phyloP scores from a whole-genome alignment of 2,113 vertebrate genomes.

The Sinosuthora webbiana region DNA sequence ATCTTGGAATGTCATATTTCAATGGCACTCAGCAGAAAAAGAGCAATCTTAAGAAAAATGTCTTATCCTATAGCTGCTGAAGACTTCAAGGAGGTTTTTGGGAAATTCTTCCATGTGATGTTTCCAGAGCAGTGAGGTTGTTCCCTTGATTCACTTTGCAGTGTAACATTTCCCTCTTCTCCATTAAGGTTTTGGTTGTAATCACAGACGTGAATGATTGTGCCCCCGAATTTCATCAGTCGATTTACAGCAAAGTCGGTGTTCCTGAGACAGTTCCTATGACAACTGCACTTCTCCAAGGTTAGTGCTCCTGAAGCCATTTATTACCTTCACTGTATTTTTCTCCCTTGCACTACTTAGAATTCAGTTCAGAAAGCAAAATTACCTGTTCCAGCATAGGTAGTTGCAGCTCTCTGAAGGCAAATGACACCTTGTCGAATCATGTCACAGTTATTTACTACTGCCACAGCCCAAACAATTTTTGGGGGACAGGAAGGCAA shows the following conservation, averaged over 20 bases:
- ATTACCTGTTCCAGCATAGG: neutral
- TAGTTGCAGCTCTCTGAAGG: neutral
- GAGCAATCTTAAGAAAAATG: slow-evolving; percentile 13
- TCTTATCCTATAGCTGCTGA: neutral
- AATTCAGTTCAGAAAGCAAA: neutral
- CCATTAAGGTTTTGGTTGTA: slow-evolving; percentile 78
- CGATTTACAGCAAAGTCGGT: slow-evolving; percentile 84
- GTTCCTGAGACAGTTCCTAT: slow-evolving; percentile 86
- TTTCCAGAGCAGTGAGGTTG: neutral
- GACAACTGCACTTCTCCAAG: slow-evolving; percentile 86
- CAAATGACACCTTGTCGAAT: neutral
- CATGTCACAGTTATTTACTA: neutral
- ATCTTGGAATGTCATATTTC: neutral
- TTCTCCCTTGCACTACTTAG: neutral
- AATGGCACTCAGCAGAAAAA: neutral
- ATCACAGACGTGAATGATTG: slow-evolving; percentile 87
- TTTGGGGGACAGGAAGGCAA: neutral
- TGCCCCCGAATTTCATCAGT: slow-evolving; percentile 85
- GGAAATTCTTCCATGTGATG: neutral
- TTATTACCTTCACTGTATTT: neutral
- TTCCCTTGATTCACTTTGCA: neutral
- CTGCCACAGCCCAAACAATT: neutral
- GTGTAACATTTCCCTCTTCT: neutral
- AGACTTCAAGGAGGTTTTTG: neutral
- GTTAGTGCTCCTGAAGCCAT: slow-evolving; percentile 62